Base-by-base conservation (phyloP, 2,113 vertebrate genomes). In the Tinamus guttatus region DNA sequence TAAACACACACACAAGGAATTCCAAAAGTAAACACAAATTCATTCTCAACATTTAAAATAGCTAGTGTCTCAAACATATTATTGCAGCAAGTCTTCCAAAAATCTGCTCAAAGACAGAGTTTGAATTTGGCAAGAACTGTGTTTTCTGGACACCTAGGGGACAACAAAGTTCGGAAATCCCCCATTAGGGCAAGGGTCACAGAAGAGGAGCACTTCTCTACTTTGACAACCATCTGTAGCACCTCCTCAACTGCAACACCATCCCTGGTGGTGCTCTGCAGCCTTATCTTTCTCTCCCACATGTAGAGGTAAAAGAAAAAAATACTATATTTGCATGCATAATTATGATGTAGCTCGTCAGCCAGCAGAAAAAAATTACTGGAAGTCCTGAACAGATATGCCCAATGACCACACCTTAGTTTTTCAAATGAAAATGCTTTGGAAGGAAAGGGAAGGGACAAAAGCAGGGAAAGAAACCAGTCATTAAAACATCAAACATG, bases 401-500 rank as follows among this genome's bases (percentile, higher is more conserved):
- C 89, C 77, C 0, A 0, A 97, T 71, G 94, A 94, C 96, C 96
- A 95, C 96, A 96, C 96, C 96, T 97, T 90, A 85, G 86, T 71
- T 91, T 96, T 96, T 91, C 83, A 93, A 95, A 97, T 89, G 93
- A 93, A 96, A 95, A 90, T 0, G 47, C 86, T 89, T 87, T 92
- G 86, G 83, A 90, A 95, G 95, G 96, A 95, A 97, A 63, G 86
- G 96, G 94, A 96, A 96, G 95, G 96, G 93, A 97, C 91, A 97
- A 89, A 89, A 95, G 74, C 74, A 93, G 93, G 96, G 94, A 96
- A 97, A 95, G 94, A 97, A 95, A 69, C 80, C 62, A 95, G 93
- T 73, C 90, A 94, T 87, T 94, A 90, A 47, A 84, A 70, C 69
- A 83, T 69, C 80, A 86, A 86, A 77, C 65, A 40, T 86, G 90